phyloP scores from a whole-genome alignment of 2,797 vertebrate species.

The Eulemur coronatus region DNA sequence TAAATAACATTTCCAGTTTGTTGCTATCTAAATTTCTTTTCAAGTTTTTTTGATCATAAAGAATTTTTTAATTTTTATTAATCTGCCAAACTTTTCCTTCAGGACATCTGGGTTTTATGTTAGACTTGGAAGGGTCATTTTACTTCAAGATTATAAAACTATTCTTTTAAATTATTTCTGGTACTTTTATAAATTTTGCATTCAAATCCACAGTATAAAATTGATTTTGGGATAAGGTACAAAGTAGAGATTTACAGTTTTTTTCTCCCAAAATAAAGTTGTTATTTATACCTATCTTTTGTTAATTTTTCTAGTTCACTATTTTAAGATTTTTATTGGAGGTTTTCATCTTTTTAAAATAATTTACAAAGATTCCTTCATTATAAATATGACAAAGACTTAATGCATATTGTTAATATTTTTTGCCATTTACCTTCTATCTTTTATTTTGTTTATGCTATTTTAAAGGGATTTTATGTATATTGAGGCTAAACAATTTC shows the following conservation, averaged over 20 bases:
- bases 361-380: background rate
- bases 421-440: background rate
- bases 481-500: background rate
- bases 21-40: background rate
- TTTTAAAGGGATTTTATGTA: background rate
- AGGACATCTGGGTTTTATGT: background rate
- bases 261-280: background rate
- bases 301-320: background rate
- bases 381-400: background rate
- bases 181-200: background rate
- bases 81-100: background rate
- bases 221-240: background rate
- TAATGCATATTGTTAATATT: background rate
- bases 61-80: background rate
- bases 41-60: background rate
- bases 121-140: background rate
- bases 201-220: background rate
- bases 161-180: background rate
- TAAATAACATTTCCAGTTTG: background rate
- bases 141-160: background rate
- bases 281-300: background rate
- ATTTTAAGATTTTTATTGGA: background rate
- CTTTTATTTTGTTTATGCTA: background rate
- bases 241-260: background rate
- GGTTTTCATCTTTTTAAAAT: constrained; percentile 5